Conservation (phyloP, 2,113 vertebrate species). For the Cyanoliseus patagonus region DNA sequence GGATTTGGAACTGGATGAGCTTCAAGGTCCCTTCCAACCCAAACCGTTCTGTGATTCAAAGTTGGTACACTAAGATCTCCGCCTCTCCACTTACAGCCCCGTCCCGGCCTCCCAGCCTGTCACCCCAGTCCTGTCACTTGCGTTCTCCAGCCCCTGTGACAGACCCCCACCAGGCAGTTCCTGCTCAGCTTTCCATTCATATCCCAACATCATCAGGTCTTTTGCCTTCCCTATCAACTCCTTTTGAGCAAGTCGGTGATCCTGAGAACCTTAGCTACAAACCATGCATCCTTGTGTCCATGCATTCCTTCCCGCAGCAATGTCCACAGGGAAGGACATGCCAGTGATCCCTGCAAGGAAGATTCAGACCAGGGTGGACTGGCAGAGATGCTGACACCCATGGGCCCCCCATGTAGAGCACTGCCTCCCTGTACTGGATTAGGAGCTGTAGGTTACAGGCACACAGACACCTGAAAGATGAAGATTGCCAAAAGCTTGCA, state of each 20-base stretch:
- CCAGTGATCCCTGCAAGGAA: background rate
- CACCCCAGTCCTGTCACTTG: background rate
- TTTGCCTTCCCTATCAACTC: background rate
- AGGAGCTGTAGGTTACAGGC: background rate
- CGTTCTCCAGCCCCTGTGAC: background rate
- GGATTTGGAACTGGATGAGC: background rate
- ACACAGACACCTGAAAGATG: background rate
- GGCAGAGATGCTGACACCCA: background rate
- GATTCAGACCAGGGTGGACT: background rate
- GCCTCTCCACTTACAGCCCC: background rate
- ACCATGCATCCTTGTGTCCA: background rate
- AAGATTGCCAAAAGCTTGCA: background rate
- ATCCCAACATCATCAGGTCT: background rate
- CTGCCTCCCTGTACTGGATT: constrained; percentile 28
- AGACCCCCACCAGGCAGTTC: background rate
- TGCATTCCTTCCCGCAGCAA: background rate
- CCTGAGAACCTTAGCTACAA: background rate
- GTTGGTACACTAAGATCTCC: too few species aligned
- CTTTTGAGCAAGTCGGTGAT: background rate
- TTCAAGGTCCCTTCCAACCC: background rate
- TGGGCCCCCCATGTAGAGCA: background rate
- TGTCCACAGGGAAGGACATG: background rate
- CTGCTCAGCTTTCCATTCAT: background rate
- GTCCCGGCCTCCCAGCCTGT: background rate
- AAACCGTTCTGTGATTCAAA: background rate